Conservation (phyloP, 2,888 invertebrate genomes). For the Scaptomyza reducta region DNA sequence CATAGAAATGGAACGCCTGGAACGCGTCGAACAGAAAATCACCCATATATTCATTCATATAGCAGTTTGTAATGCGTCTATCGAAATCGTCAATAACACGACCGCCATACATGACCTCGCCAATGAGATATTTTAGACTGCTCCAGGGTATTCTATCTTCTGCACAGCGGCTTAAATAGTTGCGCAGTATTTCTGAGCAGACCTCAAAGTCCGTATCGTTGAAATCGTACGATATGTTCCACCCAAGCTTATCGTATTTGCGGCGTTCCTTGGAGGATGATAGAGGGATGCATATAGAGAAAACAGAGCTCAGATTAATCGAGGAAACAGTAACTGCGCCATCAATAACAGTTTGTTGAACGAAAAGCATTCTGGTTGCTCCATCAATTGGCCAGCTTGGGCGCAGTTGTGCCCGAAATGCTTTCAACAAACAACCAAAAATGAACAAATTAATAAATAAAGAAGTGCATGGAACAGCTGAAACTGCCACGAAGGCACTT, state of each 20-base stretch:
- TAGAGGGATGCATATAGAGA: not conserved
- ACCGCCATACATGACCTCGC: conserved; percentile 98
- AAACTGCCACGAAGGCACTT: conserved; percentile 30
- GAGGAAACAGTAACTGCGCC: conserved; percentile 32
- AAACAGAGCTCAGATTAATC: conserved; percentile 36
- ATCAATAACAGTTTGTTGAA: conserved; percentile 71
- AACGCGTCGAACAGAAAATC: conserved; percentile 96
- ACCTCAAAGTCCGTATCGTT: conserved; percentile 96
- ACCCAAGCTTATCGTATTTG: conserved; percentile 97
- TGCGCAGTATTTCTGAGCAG: conserved; percentile 93
- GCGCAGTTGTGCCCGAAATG: conserved; percentile 57
- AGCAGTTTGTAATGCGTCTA: conserved; percentile 92
- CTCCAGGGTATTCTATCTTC: conserved; percentile 92
- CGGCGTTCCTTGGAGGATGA: conserved; percentile 88
- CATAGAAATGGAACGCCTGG: conserved; percentile 95
- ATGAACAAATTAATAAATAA: conserved; percentile 76
- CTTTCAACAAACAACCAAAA: conserved; percentile 63
- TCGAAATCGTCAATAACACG: conserved; percentile 96
- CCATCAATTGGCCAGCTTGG: conserved; percentile 55
- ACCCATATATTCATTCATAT: conserved; percentile 97
- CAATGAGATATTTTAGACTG: conserved; percentile 95
- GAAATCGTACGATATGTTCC: conserved; percentile 97
- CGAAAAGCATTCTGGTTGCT: conserved; percentile 38
- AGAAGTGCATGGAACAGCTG: conserved; percentile 45
- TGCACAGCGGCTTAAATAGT: conserved; percentile 90